These are phyloP conservation scores for Torymus tubicola DNA, from an alignment of 2,888 invertebrate species.

Conservation along the genomic window DNA sequence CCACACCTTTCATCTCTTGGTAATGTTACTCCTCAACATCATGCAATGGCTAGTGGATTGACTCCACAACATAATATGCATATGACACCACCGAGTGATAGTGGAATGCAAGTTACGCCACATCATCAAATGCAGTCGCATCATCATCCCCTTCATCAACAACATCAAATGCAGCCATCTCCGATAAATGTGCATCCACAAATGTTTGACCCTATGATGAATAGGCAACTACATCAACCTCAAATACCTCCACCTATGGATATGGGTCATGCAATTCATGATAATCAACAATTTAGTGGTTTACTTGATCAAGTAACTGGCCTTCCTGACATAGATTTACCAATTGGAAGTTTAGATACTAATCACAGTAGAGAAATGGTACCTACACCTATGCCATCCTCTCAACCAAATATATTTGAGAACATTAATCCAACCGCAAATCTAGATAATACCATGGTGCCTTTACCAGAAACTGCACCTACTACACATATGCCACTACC, in stretches of 20 bases:
- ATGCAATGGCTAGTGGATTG: constrained; percentile 63
- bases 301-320: constrained; percentile 70
- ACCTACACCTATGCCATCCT: constrained; percentile 53
- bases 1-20: constrained; percentile 66
- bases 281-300: constrained; percentile 67
- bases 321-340: constrained; percentile 72
- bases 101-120: constrained; percentile 61
- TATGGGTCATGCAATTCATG: constrained; percentile 64
- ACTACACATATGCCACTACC: constrained; percentile 41
- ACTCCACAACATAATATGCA: constrained; percentile 69
- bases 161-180: constrained; percentile 58
- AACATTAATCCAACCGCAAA: constrained; percentile 45
- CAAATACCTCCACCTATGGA: constrained; percentile 64
- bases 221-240: constrained; percentile 69
- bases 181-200: constrained; percentile 67
- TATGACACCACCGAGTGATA: constrained; percentile 68
- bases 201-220: constrained; percentile 71
- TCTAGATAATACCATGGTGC: constrained; percentile 52
- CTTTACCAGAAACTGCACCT: constrained; percentile 50
- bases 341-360: constrained; percentile 68
- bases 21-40: constrained; percentile 68
- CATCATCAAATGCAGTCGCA: constrained; percentile 59
- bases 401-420: constrained; percentile 49
- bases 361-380: constrained; percentile 61
- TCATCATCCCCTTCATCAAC: constrained; percentile 51